phyloP scores from a whole-genome alignment of 2,888 invertebrate genomes.

The Elmis aenea region DNA sequence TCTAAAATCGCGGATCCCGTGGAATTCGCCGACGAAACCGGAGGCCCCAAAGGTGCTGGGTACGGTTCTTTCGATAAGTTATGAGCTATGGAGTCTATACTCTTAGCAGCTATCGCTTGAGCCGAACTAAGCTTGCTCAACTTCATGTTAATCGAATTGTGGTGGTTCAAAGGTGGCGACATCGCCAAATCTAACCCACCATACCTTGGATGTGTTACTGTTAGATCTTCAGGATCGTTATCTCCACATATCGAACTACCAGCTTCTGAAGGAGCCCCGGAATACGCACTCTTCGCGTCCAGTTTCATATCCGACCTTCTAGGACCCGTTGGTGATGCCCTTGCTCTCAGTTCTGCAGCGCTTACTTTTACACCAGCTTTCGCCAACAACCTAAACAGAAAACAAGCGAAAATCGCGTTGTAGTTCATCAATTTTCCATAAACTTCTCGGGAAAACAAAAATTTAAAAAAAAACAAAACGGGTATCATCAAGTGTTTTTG shows the following conservation, averaged over 20 bases:
- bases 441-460: no score
- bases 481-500: no score
- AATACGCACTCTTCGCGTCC: constrained; percentile 65
- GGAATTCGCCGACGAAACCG: constrained; percentile 46
- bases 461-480: no score
- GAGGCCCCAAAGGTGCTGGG: constrained; percentile 55
- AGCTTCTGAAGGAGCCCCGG: constrained; percentile 64
- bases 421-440: no score
- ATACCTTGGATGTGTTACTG: constrained; percentile 57
- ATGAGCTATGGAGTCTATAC: constrained; percentile 58
- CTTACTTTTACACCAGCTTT: constrained; percentile 86
- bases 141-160: constrained; percentile 36
- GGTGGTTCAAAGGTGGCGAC: constrained; percentile 50
- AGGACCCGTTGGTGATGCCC: constrained; percentile 82
- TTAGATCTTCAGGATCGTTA: constrained; percentile 80
- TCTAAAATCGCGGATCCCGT: constrained; percentile 76
- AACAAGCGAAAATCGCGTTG: no score
- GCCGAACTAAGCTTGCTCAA: constrained; percentile 48
- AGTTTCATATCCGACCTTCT: constrained; percentile 71
- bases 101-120: constrained; percentile 63
- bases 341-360: constrained; percentile 74
- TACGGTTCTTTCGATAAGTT: constrained; percentile 64
- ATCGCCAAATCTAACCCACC: constrained; percentile 39
- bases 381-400: constrained; percentile 69
- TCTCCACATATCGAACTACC: constrained; percentile 71